Conservation (phyloP, 1,140 invertebrate genomes). For the Drosophila tropicalis region DNA sequence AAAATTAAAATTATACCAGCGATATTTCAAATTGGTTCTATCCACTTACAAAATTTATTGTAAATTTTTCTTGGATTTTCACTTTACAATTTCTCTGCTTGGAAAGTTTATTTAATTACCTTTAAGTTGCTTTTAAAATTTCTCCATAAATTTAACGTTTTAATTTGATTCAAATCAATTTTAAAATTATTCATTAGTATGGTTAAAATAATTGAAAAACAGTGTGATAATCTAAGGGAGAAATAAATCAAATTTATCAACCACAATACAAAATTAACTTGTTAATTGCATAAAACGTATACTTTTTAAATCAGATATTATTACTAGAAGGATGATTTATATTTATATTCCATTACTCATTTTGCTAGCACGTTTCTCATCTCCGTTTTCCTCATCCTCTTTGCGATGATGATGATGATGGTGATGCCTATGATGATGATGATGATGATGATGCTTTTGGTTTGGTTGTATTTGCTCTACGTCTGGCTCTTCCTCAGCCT, state of each 20-base stretch:
- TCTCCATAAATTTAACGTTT: too few relatives aligned
- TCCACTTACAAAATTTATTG: too few relatives aligned
- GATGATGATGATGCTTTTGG: slow-evolving; percentile 47
- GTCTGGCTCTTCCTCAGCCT: not conserved
- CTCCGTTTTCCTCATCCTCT: slow-evolving; percentile 11
- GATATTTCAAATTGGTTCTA: too few relatives aligned
- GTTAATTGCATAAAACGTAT: not conserved
- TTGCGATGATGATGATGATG: slow-evolving; percentile 9
- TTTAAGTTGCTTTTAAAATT: too few relatives aligned
- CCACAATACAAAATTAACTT: not conserved
- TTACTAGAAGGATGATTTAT: not conserved
- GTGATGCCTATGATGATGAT: slow-evolving; percentile 15
- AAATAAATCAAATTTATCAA: not conserved
- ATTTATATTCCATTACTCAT: slow-evolving; percentile 55
- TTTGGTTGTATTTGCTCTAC: slow-evolving; percentile 13
- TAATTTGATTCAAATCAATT: too few relatives aligned
- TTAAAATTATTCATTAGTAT: too few relatives aligned
- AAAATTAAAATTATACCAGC: too few relatives aligned
- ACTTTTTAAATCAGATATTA: not conserved
- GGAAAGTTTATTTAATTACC: too few relatives aligned
- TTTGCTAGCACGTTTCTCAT: slow-evolving; percentile 47
- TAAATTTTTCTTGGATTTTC: too few relatives aligned
- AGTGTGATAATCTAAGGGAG: not conserved
- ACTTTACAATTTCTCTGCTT: too few relatives aligned
- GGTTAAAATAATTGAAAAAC: too few relatives aligned